phyloP scores from a whole-genome alignment of 2,797 vertebrate genomes.

The Gila robusta region DNA sequence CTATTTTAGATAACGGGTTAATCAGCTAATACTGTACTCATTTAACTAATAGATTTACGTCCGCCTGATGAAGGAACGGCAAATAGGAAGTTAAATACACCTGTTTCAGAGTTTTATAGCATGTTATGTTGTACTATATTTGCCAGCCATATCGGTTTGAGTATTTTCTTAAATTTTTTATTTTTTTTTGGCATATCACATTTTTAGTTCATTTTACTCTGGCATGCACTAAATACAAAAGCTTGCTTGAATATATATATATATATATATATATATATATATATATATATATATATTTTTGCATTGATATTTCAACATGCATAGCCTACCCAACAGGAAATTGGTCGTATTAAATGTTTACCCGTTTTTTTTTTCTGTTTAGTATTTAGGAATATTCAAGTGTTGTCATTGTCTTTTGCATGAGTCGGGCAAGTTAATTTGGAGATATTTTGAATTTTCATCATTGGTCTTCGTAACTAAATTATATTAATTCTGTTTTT shows the following conservation, averaged over 20 bases:
- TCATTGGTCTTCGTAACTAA: not conserved
- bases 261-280: not conserved
- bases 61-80: slow-evolving; percentile 35
- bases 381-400: not conserved
- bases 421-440: not conserved
- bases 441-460: not conserved
- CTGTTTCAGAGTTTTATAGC: slow-evolving; percentile 23
- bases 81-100: slow-evolving; percentile 29
- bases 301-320: slow-evolving; percentile 12
- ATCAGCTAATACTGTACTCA: slow-evolving; percentile 48
- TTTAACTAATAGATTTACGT: slow-evolving; percentile 43
- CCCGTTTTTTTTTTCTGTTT: not conserved
- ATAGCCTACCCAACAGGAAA: slow-evolving; percentile 2
- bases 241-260: not conserved
- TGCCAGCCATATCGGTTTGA: slow-evolving; percentile 41
- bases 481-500: not conserved
- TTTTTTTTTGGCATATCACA: not conserved
- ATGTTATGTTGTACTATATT: slow-evolving; percentile 42
- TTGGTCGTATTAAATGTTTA: slow-evolving; percentile 15
- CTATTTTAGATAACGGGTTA: slow-evolving; percentile 55
- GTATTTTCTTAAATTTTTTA: slow-evolving; percentile 21
- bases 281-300: not conserved
- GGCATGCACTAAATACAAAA: slow-evolving; percentile 21
- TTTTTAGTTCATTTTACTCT: slow-evolving; percentile 26
- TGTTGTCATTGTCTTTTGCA: slow-evolving; percentile 3